Evolutionary conservation across 2,797 vertebrate species (phyloP), one percentile per base, ranked within the genome.

Genomic region (Crossoptilon crossoptilon): DNA sequence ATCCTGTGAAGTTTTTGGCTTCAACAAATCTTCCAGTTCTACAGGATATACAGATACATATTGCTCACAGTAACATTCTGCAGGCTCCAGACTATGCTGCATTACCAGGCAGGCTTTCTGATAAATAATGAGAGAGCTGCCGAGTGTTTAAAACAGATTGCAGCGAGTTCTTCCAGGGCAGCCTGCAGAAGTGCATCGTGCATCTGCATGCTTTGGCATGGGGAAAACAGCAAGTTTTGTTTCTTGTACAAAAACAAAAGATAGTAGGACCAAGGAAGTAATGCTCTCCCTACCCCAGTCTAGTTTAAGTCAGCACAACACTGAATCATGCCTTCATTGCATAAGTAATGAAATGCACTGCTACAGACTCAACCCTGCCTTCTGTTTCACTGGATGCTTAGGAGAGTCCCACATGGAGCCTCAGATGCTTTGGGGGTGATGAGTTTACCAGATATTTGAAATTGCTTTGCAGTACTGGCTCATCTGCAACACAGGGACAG

Each of bases 31-130:
- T 90, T 93, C 91, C 88, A 94, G 81, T 3, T 2, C 59, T 84
- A 51, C 64, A 82, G 86, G 81, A 94, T 83, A 62, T n/a, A 55
- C 74, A 93, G 86, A 88, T 88, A 87, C 2, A 2, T 66, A 84
- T 93, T 76, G 22, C 78, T 90, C 78, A 73, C 37, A 41, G 84
- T 88, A 82, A 94, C 87, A 93, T 87, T 94, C 83, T 88, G 75
- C 91, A 94, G 92, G 63, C 83, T 85, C 53, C 76, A 76, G 48
- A 43, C 73, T 86, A 63, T 11, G 21, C 44, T 11, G 4, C 26
- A 13, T 88, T 79, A 75, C 78, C 11, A 35, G 58, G 62, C 49
- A 87, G 67, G 62, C 83, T 88, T 93, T 92, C 91, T 43, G 64
- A 77, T 89, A 95, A 80, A 55, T 91, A 93, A 91, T 48, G 73